These are phyloP conservation scores for Alosa alosa DNA, from an alignment of 2,113 vertebrate species.

Conservation along the genomic window DNA sequence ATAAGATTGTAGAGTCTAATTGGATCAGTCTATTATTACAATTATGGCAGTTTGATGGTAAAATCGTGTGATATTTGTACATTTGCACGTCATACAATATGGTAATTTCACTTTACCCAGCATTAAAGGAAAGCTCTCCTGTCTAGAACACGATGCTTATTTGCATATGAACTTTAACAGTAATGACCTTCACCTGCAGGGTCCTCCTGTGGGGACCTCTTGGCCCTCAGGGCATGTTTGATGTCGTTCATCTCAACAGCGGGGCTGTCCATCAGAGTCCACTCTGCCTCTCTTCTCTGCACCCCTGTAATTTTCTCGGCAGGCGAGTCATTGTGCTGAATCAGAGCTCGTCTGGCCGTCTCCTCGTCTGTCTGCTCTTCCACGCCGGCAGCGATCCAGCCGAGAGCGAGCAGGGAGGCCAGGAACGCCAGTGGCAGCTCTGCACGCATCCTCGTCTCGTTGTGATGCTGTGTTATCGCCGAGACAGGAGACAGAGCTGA, in stretches of 20 bases:
- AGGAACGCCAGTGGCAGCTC: constrained; percentile 16
- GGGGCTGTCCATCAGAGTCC: constrained; percentile 56
- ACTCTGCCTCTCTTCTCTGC: constrained; percentile 23
- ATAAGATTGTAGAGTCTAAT: background rate
- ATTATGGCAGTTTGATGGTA: background rate
- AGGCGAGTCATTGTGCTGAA: constrained; percentile 23
- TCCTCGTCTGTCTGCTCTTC: constrained; percentile 18
- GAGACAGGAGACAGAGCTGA: background rate
- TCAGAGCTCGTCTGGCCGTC: constrained; percentile 35
- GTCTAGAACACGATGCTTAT: background rate
- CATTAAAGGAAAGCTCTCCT: background rate
- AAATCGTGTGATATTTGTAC: background rate
- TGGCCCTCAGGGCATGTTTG: constrained; percentile 63
- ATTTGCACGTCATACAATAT: background rate
- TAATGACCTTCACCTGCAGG: constrained; percentile 64
- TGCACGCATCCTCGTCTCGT: constrained; percentile 30
- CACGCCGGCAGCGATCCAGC: constrained; percentile 44
- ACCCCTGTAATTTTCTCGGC: constrained; percentile 28
- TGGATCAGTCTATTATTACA: no score
- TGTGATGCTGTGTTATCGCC: background rate
- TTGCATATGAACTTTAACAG: background rate
- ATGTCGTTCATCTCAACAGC: constrained; percentile 32
- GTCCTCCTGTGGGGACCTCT: constrained; percentile 70
- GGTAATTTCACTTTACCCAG: background rate
- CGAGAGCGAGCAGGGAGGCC: constrained; percentile 49